These are phyloP conservation scores for Wiebesia pumilae DNA, from an alignment of 1,140 invertebrate species.

Conservation along the genomic window DNA sequence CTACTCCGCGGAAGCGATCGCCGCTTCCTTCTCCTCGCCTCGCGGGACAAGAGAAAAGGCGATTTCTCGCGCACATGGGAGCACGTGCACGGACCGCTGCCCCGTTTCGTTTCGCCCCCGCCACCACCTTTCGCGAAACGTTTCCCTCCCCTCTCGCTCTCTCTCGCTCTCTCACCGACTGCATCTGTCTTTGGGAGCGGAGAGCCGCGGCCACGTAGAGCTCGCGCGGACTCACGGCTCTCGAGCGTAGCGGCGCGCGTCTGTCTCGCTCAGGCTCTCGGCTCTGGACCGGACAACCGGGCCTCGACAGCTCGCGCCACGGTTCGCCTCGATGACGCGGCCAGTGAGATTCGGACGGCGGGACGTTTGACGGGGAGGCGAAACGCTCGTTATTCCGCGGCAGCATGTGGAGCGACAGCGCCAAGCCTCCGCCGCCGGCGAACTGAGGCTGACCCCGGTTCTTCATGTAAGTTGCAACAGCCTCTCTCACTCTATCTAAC, in stretches of 20 bases:
- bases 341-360: slow-evolving; percentile 4
- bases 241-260: neutral
- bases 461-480: neutral
- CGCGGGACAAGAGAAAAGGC: neutral
- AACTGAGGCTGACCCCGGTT: neutral
- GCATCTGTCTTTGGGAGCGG: neutral
- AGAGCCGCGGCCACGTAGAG: neutral
- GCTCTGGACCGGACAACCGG: neutral
- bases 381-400: neutral
- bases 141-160: neutral
- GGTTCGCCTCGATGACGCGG: slow-evolving; percentile 4
- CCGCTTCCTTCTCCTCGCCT: neutral
- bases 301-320: too few relatives aligned
- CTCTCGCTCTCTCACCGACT: neutral
- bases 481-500: neutral
- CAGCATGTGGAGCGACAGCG: neutral
- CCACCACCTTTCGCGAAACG: neutral
- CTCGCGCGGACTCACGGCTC: neutral
- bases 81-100: neutral
- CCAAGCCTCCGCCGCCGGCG: neutral
- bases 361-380: slow-evolving; percentile 8
- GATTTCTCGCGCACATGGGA: slow-evolving; percentile 8
- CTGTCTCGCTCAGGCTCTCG: slow-evolving; percentile 17
- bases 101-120: neutral
- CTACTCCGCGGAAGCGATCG: neutral